Evolutionary conservation across 1,140 invertebrate genomes (phyloP).

Genomic region (Apis florea): DNA sequence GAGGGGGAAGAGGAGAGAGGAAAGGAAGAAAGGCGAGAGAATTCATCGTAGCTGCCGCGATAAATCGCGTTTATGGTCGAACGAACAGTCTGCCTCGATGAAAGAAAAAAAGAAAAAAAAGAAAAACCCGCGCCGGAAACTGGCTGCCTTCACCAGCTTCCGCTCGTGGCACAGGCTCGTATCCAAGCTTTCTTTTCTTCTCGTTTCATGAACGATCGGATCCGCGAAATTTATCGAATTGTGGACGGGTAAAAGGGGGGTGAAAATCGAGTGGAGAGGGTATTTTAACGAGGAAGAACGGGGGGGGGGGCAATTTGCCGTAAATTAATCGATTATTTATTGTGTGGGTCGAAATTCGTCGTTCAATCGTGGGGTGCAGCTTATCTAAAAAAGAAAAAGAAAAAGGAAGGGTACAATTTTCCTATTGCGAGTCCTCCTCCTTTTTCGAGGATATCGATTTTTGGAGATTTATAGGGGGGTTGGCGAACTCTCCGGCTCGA

Average conservation of each 20-base stretch:
- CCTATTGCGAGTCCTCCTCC: no score
- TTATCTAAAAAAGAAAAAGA: no score
- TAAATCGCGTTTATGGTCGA: slow-evolving; percentile 31
- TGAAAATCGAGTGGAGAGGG: no score
- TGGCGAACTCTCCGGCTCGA: background rate
- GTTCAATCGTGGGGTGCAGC: no score
- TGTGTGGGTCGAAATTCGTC: no score
- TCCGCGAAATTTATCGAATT: background rate
- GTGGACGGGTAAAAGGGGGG: no score
- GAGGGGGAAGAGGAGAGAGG: no score
- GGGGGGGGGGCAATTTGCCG: background rate
- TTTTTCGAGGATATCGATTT: no score
- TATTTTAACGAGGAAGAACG: no score
- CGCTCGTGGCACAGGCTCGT: background rate
- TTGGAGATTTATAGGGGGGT: no score
- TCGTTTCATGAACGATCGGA: background rate
- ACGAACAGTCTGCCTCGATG: background rate
- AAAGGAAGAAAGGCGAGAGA: background rate
- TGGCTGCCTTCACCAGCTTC: background rate
- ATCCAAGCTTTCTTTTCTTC: slow-evolving; percentile 16
- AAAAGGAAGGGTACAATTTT: no score
- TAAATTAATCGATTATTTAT: background rate
- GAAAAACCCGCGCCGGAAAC: background rate
- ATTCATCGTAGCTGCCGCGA: slow-evolving; percentile 10
- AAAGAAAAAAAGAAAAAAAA: background rate